Evolutionary conservation across 1,140 invertebrate genomes (phyloP), one percentile per base, ranked within the genome.

Genomic region (Mamestra configurata): DNA sequence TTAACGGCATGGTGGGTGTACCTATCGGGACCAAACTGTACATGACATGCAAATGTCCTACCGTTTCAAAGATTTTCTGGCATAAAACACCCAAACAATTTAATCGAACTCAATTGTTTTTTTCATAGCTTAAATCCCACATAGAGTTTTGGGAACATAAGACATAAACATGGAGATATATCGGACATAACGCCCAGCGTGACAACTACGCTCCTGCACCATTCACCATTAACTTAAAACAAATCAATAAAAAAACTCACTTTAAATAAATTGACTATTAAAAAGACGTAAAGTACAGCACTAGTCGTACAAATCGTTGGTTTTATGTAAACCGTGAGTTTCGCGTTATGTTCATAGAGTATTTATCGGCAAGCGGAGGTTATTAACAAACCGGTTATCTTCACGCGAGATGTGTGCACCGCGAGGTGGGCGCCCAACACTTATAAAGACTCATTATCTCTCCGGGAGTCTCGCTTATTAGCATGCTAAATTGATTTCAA

Each of bases 401-500:
- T 79, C 78, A 59, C 75, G 40, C n/a, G 68, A 75, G 68, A 73
- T 66, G 68, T 66, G 73, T 57, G 68, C 46, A 46, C 46, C 24
- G 40, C 71, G 61, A 79, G 71, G 84, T 85, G 80, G 81, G 85
- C 79, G 76, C 76, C 64, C 59, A 40, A 73, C 79, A 82, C 77
- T 81, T 79, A 78, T 79, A 49, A 82, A 77, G 55, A 77, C 27
- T 78, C 85, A 87, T 89, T 85, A 86, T 79, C 86, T 80, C 87
- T 18, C 59, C 82, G 72, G 87, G 89, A 81, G 80, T 77, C 75
- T 8, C 22, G 43, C 75, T 84, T 83, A 84, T 88, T 88, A 86
- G 83, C 80, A 85, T 81, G 85, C 86, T 84, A 86, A 91, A 90
- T 90, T 88, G 86, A 84, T 89, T 86, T 84, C 37, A 76, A 78